A percentile compares a stretch with the other conserved stretches of the same genome.
Evolutionary conservation across 2,888 invertebrate species (phyloP).

Genomic region (Scaptomyza reducta): DNA sequence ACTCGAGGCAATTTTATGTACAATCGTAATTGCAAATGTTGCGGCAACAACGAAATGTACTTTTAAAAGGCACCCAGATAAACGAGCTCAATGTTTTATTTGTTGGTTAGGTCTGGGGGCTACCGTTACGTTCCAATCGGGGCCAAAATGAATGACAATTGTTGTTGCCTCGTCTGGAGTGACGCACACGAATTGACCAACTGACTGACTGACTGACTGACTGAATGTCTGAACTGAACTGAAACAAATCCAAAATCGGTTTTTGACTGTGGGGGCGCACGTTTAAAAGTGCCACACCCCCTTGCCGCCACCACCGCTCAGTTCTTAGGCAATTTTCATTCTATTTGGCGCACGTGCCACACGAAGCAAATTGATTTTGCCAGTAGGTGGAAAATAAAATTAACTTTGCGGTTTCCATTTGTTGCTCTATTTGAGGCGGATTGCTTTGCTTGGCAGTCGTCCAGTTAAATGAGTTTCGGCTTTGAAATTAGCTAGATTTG

Average conservation of each 20-base stretch:
- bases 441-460: constrained; percentile 28
- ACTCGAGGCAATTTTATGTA: constrained; percentile 50
- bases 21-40: constrained; percentile 73
- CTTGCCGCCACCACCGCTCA: constrained; percentile 10
- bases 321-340: constrained; percentile 68
- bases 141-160: constrained; percentile 68
- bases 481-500: constrained; percentile 78
- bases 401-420: constrained; percentile 71
- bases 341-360: constrained; percentile 84
- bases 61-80: constrained; percentile 64
- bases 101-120: constrained; percentile 50
- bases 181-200: constrained; percentile 71
- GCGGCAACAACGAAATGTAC: constrained; percentile 61
- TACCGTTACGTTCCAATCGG: constrained; percentile 70
- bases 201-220: constrained; percentile 35
- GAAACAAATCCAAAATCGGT: constrained; percentile 31
- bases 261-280: constrained; percentile 51
- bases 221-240: constrained; percentile 21
- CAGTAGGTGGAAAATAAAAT: constrained; percentile 83
- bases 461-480: constrained; percentile 69
- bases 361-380: constrained; percentile 84
- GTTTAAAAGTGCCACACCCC: constrained; percentile 24
- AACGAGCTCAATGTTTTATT: constrained; percentile 29
- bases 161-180: constrained; percentile 56
- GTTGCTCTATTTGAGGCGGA: constrained; percentile 59